phyloP scores from a whole-genome alignment of 64 coral and sea anemone species.

The Montipora foliosa region DNA sequence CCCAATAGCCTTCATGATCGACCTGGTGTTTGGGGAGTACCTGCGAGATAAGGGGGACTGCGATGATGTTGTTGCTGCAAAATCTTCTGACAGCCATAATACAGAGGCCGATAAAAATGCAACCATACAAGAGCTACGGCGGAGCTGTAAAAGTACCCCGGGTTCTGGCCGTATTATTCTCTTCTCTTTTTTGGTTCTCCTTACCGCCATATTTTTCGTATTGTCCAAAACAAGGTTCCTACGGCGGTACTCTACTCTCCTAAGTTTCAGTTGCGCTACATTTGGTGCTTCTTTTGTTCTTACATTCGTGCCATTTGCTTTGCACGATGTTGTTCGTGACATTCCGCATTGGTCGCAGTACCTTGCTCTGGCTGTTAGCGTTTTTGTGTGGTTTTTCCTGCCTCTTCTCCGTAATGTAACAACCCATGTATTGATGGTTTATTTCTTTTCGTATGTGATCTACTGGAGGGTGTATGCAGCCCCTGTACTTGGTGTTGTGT shows the following conservation, averaged over 20 bases:
- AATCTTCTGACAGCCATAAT: neutral
- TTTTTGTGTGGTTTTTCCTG: slow-evolving; percentile 67
- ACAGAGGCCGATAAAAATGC: neutral
- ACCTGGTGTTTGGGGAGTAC: slow-evolving; percentile 65
- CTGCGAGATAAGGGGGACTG: slow-evolving; percentile 28
- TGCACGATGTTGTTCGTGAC: no score
- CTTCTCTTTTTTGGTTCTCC: no score
- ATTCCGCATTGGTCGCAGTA: slow-evolving; percentile 52
- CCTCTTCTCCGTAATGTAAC: neutral
- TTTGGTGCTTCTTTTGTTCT: neutral
- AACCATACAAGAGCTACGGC: neutral
- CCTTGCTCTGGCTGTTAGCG: slow-evolving; percentile 47
- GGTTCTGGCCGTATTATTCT: no score
- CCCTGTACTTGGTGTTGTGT: no score
- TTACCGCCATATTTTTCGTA: no score
- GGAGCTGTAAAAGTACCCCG: neutral
- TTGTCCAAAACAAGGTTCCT: no score
- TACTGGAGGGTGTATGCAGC: no score
- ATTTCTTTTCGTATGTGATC: no score
- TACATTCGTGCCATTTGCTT: slow-evolving; percentile 21
- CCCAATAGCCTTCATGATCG: slow-evolving; percentile 36
- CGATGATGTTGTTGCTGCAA: neutral
- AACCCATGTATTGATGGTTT: no score
- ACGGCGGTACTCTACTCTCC: no score
- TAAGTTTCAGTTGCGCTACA: no score